phyloP scores from a whole-genome alignment of 2,797 vertebrate species.

The Sardinella longiceps region DNA sequence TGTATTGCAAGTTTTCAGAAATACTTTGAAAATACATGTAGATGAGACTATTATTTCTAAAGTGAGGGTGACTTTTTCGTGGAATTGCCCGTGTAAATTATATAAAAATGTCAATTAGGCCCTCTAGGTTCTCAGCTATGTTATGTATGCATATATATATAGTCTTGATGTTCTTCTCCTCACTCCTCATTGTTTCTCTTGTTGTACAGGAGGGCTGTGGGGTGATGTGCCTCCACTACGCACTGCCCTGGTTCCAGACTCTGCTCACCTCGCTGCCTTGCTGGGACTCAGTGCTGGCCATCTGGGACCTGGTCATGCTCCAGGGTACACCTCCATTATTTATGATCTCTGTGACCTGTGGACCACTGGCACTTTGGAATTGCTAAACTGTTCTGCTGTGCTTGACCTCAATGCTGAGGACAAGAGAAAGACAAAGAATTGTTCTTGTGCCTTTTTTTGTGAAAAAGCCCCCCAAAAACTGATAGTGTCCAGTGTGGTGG shows the following conservation, averaged over 20 bases:
- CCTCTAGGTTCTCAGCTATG: neutral
- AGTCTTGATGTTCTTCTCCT: neutral
- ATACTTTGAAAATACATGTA: too few relatives aligned
- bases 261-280: conserved; percentile 79
- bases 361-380: neutral
- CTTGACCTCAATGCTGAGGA: neutral
- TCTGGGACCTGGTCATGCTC: conserved; percentile 78
- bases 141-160: too few relatives aligned
- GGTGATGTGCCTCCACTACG: conserved; percentile 69
- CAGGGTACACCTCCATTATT: conserved; percentile 60
- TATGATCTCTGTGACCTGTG: neutral
- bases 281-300: conserved; percentile 78
- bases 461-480: neutral
- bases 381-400: conserved; percentile 3
- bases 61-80: too few relatives aligned
- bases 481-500: neutral
- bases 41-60: too few relatives aligned
- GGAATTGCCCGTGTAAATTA: too few relatives aligned
- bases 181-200: neutral
- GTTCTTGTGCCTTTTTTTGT: neutral
- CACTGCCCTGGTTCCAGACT: conserved; percentile 78
- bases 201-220: conserved; percentile 68
- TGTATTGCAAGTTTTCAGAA: too few relatives aligned
- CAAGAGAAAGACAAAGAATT: neutral
- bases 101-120: too few relatives aligned